Evolutionary conservation across 1,140 invertebrate genomes (phyloP), one percentile per base, ranked within the genome.

Genomic region (Galleria mellonella): DNA sequence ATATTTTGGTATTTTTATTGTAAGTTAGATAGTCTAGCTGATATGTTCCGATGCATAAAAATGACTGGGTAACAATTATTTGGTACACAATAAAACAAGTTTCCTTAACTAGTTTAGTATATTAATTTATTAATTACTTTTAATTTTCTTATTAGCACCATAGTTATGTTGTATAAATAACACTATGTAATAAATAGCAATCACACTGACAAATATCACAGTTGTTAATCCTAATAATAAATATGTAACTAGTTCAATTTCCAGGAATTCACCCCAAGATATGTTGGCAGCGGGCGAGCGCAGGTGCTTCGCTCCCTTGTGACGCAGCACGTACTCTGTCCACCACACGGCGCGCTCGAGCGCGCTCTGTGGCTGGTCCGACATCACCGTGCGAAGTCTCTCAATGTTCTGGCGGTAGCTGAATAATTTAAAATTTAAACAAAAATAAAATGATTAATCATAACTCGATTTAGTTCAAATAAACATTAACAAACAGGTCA

Each of bases 271-370:
- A 37, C 76, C 78, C 78, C 87, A 89, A 0, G 77, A 32, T 5
- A 91, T 64, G 28, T 87, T 65, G 2, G 57, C 49, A 0, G 76
- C 72, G 0, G 78, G 60, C n/a, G 84, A 83, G 11, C 68, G 81
- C 6, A 91, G 54, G 60, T 90, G 88, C 9, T 62, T 62, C 2
- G 86, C 85, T 29, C 88, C 88, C 44, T 87, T 74, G 50, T 78
- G 58, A 1, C 87, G 49, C 9, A 88, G 52, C 3, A 88, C 66
- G 52, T 88, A 78, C 55, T 89, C 88, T 0, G 78, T 75, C 75
- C 87, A 88, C 76, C 87, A 86, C 8, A 87, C 59, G 1, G 81
- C 87, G 30, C 71, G 49, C 23, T 88, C 75, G 12, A 89, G 38
- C 0, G 86, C 83, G 1, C 47, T 66, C 12, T 73, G 52, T 1